Evolutionary conservation across 2,113 vertebrate species (phyloP), one percentile per base, ranked within the genome.

Genomic region (Tamias sibiricus): DNA sequence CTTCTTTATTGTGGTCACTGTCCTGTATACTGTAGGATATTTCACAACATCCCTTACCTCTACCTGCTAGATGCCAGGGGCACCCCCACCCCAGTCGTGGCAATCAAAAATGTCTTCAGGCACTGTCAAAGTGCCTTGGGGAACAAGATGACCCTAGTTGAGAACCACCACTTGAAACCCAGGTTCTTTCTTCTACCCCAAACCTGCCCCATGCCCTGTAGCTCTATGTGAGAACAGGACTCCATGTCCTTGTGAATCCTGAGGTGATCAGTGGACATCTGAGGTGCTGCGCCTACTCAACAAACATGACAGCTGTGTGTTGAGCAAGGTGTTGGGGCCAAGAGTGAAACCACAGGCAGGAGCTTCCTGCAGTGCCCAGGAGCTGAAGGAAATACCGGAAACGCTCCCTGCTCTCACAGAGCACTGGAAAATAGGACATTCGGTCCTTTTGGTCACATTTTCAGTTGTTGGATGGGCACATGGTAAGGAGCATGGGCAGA

Each of bases 231-330:
- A 47, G n/a, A 68, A 17, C 0, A 4, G 1, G 22, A 5, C 10
- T 14, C 5, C 5, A 0, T 32, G 3, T 24, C 35, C 19, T 57
- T 69, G 30, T 37, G 54, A 72, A 40, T 32, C 30, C 57, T 22
- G 2, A 68, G 4, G 19, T 54, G 52, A 32, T 42, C 35, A 16
- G 0, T 40, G 52, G 59, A 30, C 19, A 1, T 42, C 66, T 49
- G 59, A 85, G 26, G 37, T 72, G 28, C 30, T 22, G 0, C 42
- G 0, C 2, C 0, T 26, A 3, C 30, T 42, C 30, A 11, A 14
- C 62, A 52, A 20, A 20, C 6, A 2, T 9, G 57, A 7, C 16
- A 16, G 26, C 82, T 35, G 0, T 9, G 6, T 40, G 4, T 0
- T 59, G 74, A 42, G n/a, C 4, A 40, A 62, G 82, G 42, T 35